phyloP scores from a whole-genome alignment of 2,888 invertebrate genomes.

The Oscheius onirici region DNA sequence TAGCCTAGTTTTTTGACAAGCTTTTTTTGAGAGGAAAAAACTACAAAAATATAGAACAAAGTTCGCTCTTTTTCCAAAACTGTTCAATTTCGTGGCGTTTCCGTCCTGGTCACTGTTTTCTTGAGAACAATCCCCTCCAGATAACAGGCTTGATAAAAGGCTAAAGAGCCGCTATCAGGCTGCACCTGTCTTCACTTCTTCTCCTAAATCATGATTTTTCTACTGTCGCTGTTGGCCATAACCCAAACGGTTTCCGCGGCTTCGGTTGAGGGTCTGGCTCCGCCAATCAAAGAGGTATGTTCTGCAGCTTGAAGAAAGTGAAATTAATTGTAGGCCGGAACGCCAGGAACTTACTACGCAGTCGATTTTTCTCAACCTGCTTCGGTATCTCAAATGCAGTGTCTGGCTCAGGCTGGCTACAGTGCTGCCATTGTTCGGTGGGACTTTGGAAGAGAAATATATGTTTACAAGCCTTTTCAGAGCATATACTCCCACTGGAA shows the following conservation, averaged over 20 bases:
- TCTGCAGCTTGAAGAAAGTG: neutral
- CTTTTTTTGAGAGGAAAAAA: no score
- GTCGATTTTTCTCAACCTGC: conserved; percentile 42
- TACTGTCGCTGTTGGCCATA: neutral
- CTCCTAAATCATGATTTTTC: neutral
- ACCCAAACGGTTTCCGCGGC: neutral
- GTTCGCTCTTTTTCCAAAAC: no score
- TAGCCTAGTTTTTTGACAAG: no score
- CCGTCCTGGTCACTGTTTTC: conserved; percentile 4
- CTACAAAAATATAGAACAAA: no score
- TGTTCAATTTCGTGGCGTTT: no score
- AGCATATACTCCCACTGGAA: conserved; percentile 48
- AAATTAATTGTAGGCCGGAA: neutral
- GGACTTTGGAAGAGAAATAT: neutral
- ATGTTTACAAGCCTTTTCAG: conserved; percentile 11
- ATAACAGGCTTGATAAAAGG: conserved; percentile 4
- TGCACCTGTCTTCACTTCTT: neutral
- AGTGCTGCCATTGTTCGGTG: conserved; percentile 33
- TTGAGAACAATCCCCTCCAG: conserved; percentile 4
- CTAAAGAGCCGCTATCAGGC: conserved; percentile 8
- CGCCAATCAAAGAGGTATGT: neutral
- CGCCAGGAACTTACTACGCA: conserved; percentile 25
- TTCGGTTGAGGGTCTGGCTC: neutral
- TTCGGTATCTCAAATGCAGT: conserved; percentile 34
- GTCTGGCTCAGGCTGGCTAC: conserved; percentile 37